phyloP scores from a whole-genome alignment of 1,140 invertebrate genomes.

The Leguminivora glycinivorella region DNA sequence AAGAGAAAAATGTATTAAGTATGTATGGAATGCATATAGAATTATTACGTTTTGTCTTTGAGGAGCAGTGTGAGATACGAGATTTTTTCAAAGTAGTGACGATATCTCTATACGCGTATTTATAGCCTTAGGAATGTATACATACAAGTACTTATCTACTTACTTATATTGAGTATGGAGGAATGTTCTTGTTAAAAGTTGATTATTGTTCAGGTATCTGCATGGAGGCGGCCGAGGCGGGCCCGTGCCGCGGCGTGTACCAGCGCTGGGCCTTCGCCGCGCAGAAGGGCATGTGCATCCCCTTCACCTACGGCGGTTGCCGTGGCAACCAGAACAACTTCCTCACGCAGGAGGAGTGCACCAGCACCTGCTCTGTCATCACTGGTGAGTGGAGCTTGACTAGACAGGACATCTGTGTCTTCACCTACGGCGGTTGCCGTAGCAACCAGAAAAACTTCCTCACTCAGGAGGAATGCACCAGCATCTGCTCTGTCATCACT shows the following conservation, averaged over 20 bases:
- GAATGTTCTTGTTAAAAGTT: background rate
- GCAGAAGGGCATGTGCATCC: slow-evolving; percentile 85
- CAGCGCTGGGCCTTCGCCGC: slow-evolving; percentile 91
- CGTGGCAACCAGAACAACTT: slow-evolving; percentile 95
- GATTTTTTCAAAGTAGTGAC: no score
- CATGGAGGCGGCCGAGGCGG: slow-evolving; percentile 84
- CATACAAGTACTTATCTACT: no score
- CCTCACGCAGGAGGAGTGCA: slow-evolving; percentile 87
- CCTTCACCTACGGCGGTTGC: slow-evolving; percentile 94
- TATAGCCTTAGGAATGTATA: no score
- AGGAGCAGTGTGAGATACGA: no score
- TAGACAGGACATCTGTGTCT: background rate
- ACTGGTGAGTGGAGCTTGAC: slow-evolving; percentile 63
- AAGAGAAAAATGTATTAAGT: no score
- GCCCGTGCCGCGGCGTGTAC: slow-evolving; percentile 91
- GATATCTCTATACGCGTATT: no score
- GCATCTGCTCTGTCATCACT: slow-evolving; percentile 79
- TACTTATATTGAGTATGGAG: no score
- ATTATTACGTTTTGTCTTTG: no score
- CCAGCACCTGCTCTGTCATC: slow-evolving; percentile 83
- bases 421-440: slow-evolving; percentile 84
- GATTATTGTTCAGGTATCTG: slow-evolving; percentile 82
- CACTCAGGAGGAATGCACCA: slow-evolving; percentile 86
- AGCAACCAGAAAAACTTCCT: slow-evolving; percentile 94
- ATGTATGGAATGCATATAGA: no score